phyloP scores from a whole-genome alignment of 2,888 invertebrate genomes.

The Synergus japonicus region DNA sequence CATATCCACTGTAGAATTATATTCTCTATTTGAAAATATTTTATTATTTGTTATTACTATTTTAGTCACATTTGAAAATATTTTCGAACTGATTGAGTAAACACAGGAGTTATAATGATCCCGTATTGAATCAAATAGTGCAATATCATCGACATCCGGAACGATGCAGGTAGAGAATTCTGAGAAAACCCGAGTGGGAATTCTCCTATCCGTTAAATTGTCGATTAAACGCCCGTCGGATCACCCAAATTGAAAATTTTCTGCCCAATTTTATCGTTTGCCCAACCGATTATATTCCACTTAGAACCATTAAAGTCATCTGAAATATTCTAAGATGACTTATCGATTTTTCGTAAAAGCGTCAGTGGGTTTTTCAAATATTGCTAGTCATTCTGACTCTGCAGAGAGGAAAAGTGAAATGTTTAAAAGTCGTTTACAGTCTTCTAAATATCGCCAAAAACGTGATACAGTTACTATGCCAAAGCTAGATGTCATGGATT shows the following conservation, averaged over 20 bases:
- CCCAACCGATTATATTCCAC: conserved; percentile 46
- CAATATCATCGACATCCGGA: conserved; percentile 66
- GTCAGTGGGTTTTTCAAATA: not conserved
- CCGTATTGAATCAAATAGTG: conserved; percentile 63
- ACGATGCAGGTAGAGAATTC: conserved; percentile 46
- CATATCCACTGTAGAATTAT: not conserved
- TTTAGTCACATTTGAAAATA: not conserved
- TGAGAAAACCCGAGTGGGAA: conserved; percentile 60
- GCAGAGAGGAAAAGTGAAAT: not conserved
- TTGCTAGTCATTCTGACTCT: not conserved
- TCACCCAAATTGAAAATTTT: conserved; percentile 65
- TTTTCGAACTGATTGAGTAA: not conserved
- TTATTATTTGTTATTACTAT: not conserved
- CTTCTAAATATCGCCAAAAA: not conserved
- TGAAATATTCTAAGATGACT: conserved; percentile 22
- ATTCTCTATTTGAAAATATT: not conserved
- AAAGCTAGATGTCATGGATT: not conserved
- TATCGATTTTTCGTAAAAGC: conserved; percentile 11
- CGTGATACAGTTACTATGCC: not conserved
- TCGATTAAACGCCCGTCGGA: conserved; percentile 63
- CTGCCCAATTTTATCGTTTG: conserved; percentile 61
- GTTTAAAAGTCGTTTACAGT: not conserved
- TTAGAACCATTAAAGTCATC: not conserved
- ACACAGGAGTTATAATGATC: conserved; percentile 45
- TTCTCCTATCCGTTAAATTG: conserved; percentile 61